These are phyloP conservation scores for Ennomos quercinarius DNA, from an alignment of 2,888 invertebrate genomes.

Conservation along the genomic window DNA sequence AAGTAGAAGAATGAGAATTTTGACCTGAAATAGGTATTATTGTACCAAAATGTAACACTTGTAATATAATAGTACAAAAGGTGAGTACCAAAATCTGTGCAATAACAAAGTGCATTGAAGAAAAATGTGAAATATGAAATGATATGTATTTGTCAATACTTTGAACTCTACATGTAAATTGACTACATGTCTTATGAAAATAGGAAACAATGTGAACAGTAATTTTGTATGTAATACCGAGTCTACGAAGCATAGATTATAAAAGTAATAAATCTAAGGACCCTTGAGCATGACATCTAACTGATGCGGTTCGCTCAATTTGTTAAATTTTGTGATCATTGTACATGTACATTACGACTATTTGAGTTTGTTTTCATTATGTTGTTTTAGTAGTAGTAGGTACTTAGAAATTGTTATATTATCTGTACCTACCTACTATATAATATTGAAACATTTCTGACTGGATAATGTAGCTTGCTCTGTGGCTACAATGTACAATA, in stretches of 20 bases:
- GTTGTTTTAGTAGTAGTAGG: no score
- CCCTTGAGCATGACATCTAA: no score
- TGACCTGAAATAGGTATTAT: constrained; percentile 1
- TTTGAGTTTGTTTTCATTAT: no score
- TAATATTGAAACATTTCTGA: no score
- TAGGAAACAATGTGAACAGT: constrained; percentile 18
- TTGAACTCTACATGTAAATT: constrained; percentile 23
- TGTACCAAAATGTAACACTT: constrained; percentile 4
- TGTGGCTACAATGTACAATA: constrained; percentile 40
- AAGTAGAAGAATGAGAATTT: constrained; percentile 4
- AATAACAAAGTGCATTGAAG: constrained; percentile 22
- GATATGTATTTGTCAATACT: constrained; percentile 37
- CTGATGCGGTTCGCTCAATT: no score
- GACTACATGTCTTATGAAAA: constrained; percentile 42
- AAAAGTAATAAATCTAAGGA: neutral
- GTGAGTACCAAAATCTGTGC: constrained; percentile 13
- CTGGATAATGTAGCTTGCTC: neutral
- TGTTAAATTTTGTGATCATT: no score
- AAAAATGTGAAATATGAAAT: constrained; percentile 25
- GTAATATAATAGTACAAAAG: neutral
- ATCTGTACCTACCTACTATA: no score
- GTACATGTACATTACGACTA: no score
- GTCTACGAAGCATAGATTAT: constrained; percentile 12
- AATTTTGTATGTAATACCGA: constrained; percentile 3
- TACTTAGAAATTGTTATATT: no score